These are phyloP conservation scores for Lycorma delicatula DNA, from an alignment of 1,140 invertebrate genomes.

Conservation along the genomic window DNA sequence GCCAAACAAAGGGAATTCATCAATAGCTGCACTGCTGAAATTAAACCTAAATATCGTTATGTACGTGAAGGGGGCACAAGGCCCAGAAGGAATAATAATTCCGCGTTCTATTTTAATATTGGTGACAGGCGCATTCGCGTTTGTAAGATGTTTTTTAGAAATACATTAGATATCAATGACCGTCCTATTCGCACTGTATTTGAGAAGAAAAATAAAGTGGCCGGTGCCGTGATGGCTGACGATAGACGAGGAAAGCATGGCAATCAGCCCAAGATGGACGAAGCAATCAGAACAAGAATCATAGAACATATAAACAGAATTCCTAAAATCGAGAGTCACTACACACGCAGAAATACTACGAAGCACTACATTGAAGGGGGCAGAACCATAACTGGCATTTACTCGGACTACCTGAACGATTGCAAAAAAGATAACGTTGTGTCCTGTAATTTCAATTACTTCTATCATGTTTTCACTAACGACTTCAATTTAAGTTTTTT, in stretches of 20 bases:
- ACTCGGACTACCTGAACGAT: constrained; percentile 4
- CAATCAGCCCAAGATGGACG: neutral
- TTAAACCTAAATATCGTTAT: too few species aligned
- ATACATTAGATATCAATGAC: constrained; percentile 20
- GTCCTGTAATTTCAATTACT: too few species aligned
- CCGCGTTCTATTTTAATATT: constrained; percentile 17
- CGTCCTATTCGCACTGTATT: constrained; percentile 16
- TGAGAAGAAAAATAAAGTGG: constrained; percentile 8
- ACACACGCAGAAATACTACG: neutral
- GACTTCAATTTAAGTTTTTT: constrained; percentile 18
- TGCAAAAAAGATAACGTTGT: constrained; percentile 6
- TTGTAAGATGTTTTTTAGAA: constrained; percentile 21
- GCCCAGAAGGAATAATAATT: too few species aligned
- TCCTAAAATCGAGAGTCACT: constrained; percentile 2
- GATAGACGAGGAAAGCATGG: constrained; percentile 10
- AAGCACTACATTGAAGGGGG: constrained; percentile 3
- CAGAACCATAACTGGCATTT: constrained; percentile 7
- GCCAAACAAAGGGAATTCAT: too few species aligned
- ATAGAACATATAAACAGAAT: constrained; percentile 12
- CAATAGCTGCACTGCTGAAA: too few species aligned
- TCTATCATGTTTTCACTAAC: constrained; percentile 9
- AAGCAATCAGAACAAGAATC: constrained; percentile 8
- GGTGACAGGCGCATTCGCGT: constrained; percentile 8
- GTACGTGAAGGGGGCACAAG: too few species aligned
- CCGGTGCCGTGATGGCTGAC: neutral